Conservation (phyloP, 2,888 invertebrate genomes). For the Cristatella mucedo region DNA sequence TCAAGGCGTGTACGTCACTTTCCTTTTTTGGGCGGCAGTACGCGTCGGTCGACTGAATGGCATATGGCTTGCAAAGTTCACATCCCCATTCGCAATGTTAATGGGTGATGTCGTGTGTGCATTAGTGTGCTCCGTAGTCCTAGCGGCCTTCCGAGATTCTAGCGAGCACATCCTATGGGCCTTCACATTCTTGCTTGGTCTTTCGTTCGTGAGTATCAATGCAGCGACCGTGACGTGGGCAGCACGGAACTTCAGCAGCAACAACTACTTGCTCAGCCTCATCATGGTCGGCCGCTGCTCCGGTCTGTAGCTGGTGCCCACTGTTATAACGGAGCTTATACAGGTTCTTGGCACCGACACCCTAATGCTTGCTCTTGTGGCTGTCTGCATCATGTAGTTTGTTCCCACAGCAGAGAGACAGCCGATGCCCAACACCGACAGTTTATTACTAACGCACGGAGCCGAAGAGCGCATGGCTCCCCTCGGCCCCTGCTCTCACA, state of each 20-base stretch:
- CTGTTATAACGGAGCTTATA: too few relatives aligned
- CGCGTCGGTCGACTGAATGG: slow-evolving; percentile 5
- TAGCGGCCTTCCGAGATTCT: neutral
- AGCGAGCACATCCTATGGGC: neutral
- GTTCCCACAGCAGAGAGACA: too few relatives aligned
- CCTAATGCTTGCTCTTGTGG: too few relatives aligned
- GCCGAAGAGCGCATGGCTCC: too few relatives aligned
- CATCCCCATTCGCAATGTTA: neutral
- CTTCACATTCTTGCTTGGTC: neutral
- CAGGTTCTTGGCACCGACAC: too few relatives aligned
- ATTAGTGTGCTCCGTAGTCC: neutral
- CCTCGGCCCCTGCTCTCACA: too few relatives aligned
- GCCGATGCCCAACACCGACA: too few relatives aligned
- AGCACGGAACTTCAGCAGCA: neutral
- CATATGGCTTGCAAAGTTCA: slow-evolving; percentile 4
- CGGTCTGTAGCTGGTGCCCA: too few relatives aligned
- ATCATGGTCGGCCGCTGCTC: too few relatives aligned
- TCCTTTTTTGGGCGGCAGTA: slow-evolving; percentile 7
- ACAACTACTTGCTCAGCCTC: too few relatives aligned
- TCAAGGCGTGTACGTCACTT: slow-evolving; percentile 1
- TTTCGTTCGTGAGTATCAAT: neutral
- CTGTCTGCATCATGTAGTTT: too few relatives aligned
- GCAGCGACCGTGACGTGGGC: slow-evolving; percentile 1
- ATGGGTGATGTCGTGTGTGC: neutral
- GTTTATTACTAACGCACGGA: too few relatives aligned